Evolutionary conservation across 2,888 invertebrate genomes (phyloP), one percentile per base, ranked within the genome.

Genomic region (Imbricaverruca yamaguchii): DNA sequence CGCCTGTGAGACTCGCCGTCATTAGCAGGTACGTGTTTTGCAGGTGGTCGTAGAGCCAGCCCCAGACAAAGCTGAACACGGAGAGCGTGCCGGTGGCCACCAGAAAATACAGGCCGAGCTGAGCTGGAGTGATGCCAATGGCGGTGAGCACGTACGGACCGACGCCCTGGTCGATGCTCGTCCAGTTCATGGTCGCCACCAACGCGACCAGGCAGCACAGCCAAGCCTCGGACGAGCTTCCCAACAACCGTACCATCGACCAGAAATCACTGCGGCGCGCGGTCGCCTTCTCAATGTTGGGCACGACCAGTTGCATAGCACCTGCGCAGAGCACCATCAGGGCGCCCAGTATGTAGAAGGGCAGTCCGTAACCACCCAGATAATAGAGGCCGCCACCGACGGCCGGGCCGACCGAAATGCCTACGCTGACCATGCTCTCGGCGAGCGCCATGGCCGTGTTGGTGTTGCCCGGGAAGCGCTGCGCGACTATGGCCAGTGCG

Each of bases 381-480:
- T 93, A 89, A 89, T 93, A 93, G 15, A 94, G 86, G 25, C 92
- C 87, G 7, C 94, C 93, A 78, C 94, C 94, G 80, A 94, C 89
- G 15, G 93, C 93, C 0, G 94, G 94, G 10, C 94, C 94, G 11
- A 91, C 91, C 83, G 93, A 93, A 91, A 94, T 91, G 67, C 94
- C 94, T 9, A 94, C 88, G 0, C 93, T 93, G 25, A 92, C 92
- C 85, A 93, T 93, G 0, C 93, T 93, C 87, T 94, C 94, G 83
- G 93, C 87, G 84, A 92, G 91, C 53, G 93, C 93, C 85, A 93
- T 89, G 80, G 93, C 92, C 2, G 92, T 91, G 81, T 93, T 92
- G 69, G 93, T 92, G 85, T 91, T 91, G 85, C 93, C 91, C 0
- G 93, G 93, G 86, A 93, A 94, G 21, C 91, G 90, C 85, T 92